Evolutionary conservation across 2,888 invertebrate genomes (phyloP), one percentile per base, ranked within the genome.

Genomic region (Panorpa germanica): DNA sequence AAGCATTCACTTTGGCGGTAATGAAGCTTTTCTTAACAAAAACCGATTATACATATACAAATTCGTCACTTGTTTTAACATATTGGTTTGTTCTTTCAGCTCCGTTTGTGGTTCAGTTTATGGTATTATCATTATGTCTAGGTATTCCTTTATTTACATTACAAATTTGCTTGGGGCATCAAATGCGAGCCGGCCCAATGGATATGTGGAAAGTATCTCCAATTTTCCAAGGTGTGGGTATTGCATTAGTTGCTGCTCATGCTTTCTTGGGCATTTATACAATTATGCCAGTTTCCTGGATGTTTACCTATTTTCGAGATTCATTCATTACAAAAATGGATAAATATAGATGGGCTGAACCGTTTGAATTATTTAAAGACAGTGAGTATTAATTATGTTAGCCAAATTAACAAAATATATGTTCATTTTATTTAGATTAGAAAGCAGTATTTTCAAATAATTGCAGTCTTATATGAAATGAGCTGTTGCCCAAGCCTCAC

Each of bases 171-270:
- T 58, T 88, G 41, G 88, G 90, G 3, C 81, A 85, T 50, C 75
- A 82, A 41, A 57, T 88, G 34, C 71, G 74, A 26, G 70, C 82
- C 0, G 88, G 88, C 0, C 78, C 83, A 2, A 69, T 88, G 35
- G 83, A 85, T 43, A 86, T 88, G 86, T 90, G 88, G 88, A 70
- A 69, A 44, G 85, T 88, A 44, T 86, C 86, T 31, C 90, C 90
- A 1, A 70, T 88, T 41, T 86, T 88, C 49, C 77, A 81, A 58
- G 88, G 90, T 3, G 78, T 88, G 12, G 88, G 88, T 11, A 72
- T 86, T 29, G 72, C 85, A 0, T 53, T 88, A 39, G 62, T 86
- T 13, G 52, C 78, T 34, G 70, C 74, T 5, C 86, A 86, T 49
- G 75, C 76, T 4, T 59, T 82, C 28, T 68, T 83, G 40, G 85